Evolutionary conservation across 2,113 vertebrate genomes (phyloP), one percentile per base, ranked within the genome.

Genomic region (Etheostoma cragini): DNA sequence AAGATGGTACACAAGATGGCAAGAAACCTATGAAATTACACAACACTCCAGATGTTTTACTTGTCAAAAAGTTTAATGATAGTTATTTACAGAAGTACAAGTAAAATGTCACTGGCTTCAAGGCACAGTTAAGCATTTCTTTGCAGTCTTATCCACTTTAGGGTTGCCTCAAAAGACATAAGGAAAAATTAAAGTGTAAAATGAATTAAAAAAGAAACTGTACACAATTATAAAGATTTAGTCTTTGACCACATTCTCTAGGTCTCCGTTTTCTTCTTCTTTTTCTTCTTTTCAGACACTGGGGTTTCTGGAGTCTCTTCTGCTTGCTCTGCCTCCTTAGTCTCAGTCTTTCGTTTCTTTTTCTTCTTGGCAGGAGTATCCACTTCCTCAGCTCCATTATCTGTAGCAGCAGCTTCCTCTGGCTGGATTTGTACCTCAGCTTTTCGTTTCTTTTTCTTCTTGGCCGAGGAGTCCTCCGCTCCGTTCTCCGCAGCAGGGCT

Each of bases 381-480:
- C 0, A 94, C 94, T 0, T 96, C 96, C 72, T 96, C 94, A 3
- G 45, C 87, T 0, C 61, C 92, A 12, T 92, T 89, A 0, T 80
- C 85, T 1, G 88, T 80, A 0, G 14, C 19, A 14, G 65, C 52
- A 0, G 63, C 57, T 12, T 79, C 84, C 3, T 81, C 77, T 3
- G 22, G 52, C 35, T 61, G 22, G 8, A 19, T 74, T 10, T 58
- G 66, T 0, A 4, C 54, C 19, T 88, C 91, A 6, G 72, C 33
- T 83, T 91, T 94, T 17, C 66, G 61, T 38, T 95, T 95, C 86
- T 94, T 95, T 88, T 96, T 95, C 94, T 96, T 94, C 89, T 96
- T 93, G 4, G 65, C 67, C 47, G 94, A 54, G 19, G 83, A 50
- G 0, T 97, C 96, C 70, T 94, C 92, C 14, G 45, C 82, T 0